Conservation (phyloP, 2,888 invertebrate species). For the Drosophila quinaria region DNA sequence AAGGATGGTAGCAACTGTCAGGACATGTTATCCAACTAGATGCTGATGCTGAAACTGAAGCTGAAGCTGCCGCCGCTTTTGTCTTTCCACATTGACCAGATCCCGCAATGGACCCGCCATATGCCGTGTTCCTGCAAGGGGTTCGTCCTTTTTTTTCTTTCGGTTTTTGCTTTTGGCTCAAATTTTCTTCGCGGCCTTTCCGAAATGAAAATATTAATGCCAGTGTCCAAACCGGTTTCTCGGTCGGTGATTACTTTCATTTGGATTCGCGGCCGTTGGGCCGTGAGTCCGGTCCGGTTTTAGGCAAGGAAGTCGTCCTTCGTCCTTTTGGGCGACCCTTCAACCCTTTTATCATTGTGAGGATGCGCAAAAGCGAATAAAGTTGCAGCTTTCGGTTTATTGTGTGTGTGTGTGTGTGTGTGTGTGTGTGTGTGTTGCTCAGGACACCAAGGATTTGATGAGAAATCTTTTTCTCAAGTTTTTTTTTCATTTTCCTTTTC, state of each 20-base stretch:
- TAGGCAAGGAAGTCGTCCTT: constrained; percentile 55
- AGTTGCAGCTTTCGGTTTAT: constrained; percentile 70
- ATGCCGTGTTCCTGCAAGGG: constrained; percentile 62
- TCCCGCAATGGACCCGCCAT: constrained; percentile 76
- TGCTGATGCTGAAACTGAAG: constrained; percentile 38
- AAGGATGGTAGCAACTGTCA: constrained; percentile 41
- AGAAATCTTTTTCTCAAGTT: constrained; percentile 64
- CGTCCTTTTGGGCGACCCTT: constrained; percentile 61
- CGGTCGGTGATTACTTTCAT: constrained; percentile 56
- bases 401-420: constrained; percentile 33
- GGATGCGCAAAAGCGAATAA: constrained; percentile 69
- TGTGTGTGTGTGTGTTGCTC: constrained; percentile 37
- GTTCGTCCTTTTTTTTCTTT: constrained; percentile 68
- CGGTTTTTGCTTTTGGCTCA: constrained; percentile 51
- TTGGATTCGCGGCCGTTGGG: constrained; percentile 58
- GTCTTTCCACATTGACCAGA: constrained; percentile 71
- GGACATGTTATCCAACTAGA: constrained; percentile 36
- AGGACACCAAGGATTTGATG: constrained; percentile 55
- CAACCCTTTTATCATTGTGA: constrained; percentile 73
- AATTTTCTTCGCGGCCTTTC: constrained; percentile 75
- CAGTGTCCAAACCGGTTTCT: constrained; percentile 81
- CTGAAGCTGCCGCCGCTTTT: constrained; percentile 36
- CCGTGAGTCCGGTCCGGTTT: constrained; percentile 77
- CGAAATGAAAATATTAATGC: constrained; percentile 59
- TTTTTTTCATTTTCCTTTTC: constrained; percentile 29